Evolutionary conservation across 2,888 invertebrate genomes (phyloP).

Genomic region (Achlya flavicornis): DNA sequence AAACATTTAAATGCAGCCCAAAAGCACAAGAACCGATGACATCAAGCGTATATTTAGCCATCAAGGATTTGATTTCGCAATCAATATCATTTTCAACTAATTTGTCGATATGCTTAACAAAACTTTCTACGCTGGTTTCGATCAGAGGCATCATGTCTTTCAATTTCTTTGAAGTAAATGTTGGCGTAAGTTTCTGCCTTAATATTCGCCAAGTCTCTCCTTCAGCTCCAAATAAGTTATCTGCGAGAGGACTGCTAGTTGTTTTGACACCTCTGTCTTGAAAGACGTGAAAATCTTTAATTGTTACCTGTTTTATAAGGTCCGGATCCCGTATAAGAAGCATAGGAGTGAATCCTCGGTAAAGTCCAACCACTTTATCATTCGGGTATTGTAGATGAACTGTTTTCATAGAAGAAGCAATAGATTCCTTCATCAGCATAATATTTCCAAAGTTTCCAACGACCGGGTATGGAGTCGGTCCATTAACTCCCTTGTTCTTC

Average conservation of each 20-base stretch:
- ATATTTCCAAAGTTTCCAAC: slow-evolving; percentile 36
- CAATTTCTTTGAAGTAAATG: slow-evolving; percentile 46
- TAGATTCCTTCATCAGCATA: slow-evolving; percentile 22
- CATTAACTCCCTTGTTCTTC: slow-evolving; percentile 32
- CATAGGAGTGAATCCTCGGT: slow-evolving; percentile 14
- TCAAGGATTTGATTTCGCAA: slow-evolving; percentile 43
- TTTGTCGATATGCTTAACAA: slow-evolving; percentile 34
- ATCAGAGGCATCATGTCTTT: slow-evolving; percentile 55
- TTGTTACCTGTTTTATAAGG: slow-evolving; percentile 15
- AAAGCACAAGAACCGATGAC: slow-evolving; percentile 52
- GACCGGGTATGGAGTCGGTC: slow-evolving; percentile 32
- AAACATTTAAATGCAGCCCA: slow-evolving; percentile 44
- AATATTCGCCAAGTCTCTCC: slow-evolving; percentile 53
- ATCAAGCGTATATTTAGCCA: slow-evolving; percentile 49
- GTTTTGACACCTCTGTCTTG: slow-evolving; percentile 41
- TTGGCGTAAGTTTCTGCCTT: slow-evolving; percentile 49
- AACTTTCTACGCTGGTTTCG: slow-evolving; percentile 39
- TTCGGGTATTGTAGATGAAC: slow-evolving; percentile 12
- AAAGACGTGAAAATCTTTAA: slow-evolving; percentile 18
- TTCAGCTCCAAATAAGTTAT: slow-evolving; percentile 46
- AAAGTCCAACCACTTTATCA: slow-evolving; percentile 20
- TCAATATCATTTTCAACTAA: slow-evolving; percentile 31
- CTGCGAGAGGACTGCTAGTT: slow-evolving; percentile 34
- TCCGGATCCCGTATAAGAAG: slow-evolving; percentile 18
- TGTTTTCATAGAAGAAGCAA: slow-evolving; percentile 11